These are phyloP conservation scores for Tangara arthus DNA, from an alignment of 2,797 vertebrate genomes.

Conservation along the genomic window DNA sequence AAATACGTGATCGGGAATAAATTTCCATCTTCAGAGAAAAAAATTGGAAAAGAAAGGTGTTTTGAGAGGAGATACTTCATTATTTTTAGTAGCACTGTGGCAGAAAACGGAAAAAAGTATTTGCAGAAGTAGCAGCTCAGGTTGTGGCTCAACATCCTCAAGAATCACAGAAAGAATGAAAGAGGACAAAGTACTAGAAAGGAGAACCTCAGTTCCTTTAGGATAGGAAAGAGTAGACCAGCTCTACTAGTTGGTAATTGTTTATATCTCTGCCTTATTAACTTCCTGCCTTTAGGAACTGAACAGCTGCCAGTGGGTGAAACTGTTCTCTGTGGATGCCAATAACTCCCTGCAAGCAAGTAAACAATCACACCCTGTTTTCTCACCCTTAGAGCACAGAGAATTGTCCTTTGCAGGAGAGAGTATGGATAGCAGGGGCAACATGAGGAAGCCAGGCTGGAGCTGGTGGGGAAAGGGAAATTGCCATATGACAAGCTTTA, in stretches of 20 bases:
- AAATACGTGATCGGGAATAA: not conserved
- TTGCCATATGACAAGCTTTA: not conserved
- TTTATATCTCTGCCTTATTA: not conserved
- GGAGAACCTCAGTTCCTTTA: not conserved
- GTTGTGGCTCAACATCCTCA: not conserved
- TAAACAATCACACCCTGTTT: not conserved
- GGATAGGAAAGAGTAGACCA: not conserved
- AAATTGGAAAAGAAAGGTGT: not conserved
- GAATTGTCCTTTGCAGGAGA: not conserved
- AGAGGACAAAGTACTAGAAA: not conserved
- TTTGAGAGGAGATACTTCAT: not conserved
- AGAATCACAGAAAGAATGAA: not conserved
- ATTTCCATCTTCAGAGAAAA: not conserved
- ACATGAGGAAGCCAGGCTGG: not conserved
- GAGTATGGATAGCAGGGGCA: not conserved
- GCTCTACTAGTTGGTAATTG: not conserved
- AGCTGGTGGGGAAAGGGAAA: not conserved
- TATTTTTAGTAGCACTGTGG: not conserved
- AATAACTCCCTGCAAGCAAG: not conserved
- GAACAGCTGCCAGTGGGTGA: not conserved
- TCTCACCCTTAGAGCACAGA: not conserved
- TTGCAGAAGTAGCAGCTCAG: not conserved
- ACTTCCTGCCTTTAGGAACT: not conserved
- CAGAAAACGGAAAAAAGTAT: not conserved
- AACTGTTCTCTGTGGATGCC: not conserved